Percentiles rank a stretch among this genome's conserved stretches.
phyloP scores from a whole-genome alignment of 2,797 vertebrate genomes.

The Bovichtus diacanthus region DNA sequence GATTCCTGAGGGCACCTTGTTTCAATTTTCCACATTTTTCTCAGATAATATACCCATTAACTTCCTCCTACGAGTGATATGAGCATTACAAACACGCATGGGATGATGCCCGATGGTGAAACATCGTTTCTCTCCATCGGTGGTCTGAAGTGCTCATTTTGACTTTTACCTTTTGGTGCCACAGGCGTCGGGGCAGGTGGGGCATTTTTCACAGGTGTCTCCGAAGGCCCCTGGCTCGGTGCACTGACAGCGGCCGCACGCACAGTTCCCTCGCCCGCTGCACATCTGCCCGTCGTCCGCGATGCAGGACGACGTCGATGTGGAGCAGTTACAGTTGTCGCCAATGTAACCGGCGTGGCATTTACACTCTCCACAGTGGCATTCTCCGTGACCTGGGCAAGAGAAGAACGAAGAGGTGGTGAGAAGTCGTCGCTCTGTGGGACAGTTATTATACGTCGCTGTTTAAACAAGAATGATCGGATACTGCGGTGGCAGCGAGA shows the following conservation, averaged over 20 bases:
- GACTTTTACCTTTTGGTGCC: constrained; percentile 91
- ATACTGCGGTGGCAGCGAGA: not conserved
- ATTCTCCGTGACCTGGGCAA: constrained; percentile 91
- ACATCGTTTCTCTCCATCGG: not conserved
- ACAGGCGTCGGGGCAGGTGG: constrained; percentile 95
- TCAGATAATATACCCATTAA: not conserved
- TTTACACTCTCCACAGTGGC: constrained; percentile 96
- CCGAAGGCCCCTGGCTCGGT: constrained; percentile 94
- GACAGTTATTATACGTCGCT: no score
- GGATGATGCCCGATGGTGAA: accelerated
- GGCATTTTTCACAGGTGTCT: constrained; percentile 95
- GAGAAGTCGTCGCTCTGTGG: not conserved
- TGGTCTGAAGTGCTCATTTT: not conserved
- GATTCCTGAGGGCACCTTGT: not conserved
- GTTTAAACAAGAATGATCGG: not conserved
- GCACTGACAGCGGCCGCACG: constrained; percentile 93
- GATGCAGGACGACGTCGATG: constrained; percentile 86
- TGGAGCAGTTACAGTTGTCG: constrained; percentile 98
- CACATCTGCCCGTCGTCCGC: constrained; percentile 92
- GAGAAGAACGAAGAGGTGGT: not conserved
- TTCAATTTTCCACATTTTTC: not conserved
- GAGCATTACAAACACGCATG: not conserved
- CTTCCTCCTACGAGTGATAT: not conserved
- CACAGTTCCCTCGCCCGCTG: constrained; percentile 90
- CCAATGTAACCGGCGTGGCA: constrained; percentile 92